Base-by-base conservation (phyloP, 2,888 invertebrate species). In the Buathra laborator region DNA sequence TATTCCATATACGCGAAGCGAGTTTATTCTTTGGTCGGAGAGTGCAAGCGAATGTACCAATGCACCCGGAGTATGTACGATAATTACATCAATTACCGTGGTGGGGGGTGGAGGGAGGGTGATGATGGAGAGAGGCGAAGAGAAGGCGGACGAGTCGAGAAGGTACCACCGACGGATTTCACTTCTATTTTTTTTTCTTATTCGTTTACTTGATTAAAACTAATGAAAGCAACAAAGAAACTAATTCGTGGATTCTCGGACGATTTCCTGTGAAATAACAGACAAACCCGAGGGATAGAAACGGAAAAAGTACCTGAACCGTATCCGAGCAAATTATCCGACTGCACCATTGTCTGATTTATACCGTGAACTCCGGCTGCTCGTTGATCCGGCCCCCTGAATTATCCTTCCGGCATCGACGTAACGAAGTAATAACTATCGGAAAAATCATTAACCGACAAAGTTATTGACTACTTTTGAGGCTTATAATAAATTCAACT, bases 31-130 rank as follows among this genome's bases (percentile, higher is more conserved):
- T 79, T 48, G 37, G 32, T 51, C 16, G 19, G 37, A 64, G 74
- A 64, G 64, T 64, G 68, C 56, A 51, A 46, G 66, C 75, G 81
- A 87, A 87, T 89, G 88, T 89, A 88, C 87, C 88, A 89, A 90
- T 89, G 83, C 82, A 80, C 86, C 67, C 44, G 51, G 44, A 43
- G 46, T 64, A 56, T 32, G 78, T 75, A 87, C 81, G 86, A 88
- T 90, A 90, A 90, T 90, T 90, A 83, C 90, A 82, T 88, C 88
- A 88, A 90, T 90, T 90, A 90, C 86, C 84, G 67, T 44, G 43
- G 72, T 74, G 64, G 64, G 53, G 37, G 37, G 37, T 9, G 2
- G 6, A 9, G 37, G 37, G 37, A 9, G 37, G 37, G 6, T 37
- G 37, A 37, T 37, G 37, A 37, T 7, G 37, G 53, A 19, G 37